Evolutionary conservation across 2,113 vertebrate genomes (phyloP).

Genomic region (Dasyurus viverrinus): DNA sequence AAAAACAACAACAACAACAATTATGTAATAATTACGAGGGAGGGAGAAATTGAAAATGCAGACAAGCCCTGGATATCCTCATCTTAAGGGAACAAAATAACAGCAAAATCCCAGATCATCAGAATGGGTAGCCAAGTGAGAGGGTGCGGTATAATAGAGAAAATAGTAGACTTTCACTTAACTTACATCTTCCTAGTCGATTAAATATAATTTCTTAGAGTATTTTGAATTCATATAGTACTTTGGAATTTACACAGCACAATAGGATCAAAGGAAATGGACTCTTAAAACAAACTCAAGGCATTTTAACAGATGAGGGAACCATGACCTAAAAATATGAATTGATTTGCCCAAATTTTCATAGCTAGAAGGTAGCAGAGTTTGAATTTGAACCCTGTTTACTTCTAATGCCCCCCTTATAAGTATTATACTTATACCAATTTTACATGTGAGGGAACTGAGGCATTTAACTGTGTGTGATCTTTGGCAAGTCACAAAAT

Average conservation of each 20-base stretch:
- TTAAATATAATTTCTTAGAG: background rate
- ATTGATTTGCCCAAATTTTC: background rate
- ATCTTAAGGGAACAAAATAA: background rate
- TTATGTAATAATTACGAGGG: background rate
- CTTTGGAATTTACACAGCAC: background rate
- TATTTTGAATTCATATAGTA: background rate
- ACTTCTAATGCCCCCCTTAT: background rate
- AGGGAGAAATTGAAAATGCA: background rate
- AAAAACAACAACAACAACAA: background rate
- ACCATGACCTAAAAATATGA: background rate
- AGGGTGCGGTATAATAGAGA: background rate
- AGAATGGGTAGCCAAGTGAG: background rate
- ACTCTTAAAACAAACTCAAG: background rate
- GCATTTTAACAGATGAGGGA: background rate
- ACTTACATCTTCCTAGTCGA: background rate
- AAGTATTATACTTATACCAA: background rate
- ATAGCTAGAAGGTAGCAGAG: background rate
- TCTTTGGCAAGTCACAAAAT: background rate
- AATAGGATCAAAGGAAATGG: background rate
- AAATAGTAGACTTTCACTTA: background rate
- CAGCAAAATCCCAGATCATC: background rate
- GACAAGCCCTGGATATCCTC: background rate
- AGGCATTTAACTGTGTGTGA: background rate
- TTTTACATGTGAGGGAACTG: background rate
- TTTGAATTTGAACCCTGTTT: background rate